phyloP scores from a whole-genome alignment of 1,140 invertebrate genomes.

The Bombus consobrinus region DNA sequence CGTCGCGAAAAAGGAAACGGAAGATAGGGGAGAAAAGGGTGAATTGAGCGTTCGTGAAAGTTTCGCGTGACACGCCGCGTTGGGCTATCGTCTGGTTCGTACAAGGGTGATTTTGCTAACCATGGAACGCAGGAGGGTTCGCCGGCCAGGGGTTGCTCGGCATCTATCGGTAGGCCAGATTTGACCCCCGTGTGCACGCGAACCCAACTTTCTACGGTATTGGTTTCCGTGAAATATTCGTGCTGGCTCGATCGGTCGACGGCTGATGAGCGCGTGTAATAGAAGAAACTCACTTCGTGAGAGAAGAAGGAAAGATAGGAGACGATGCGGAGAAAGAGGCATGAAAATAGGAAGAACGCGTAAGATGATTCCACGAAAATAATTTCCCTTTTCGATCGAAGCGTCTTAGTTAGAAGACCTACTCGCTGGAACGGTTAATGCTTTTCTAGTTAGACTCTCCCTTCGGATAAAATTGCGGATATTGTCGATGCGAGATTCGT shows the following conservation, averaged over 20 bases:
- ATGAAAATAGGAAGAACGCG: not conserved
- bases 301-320: not conserved
- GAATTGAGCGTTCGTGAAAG: not conserved
- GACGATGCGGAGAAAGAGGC: not conserved
- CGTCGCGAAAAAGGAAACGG: not conserved
- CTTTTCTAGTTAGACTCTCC: not conserved
- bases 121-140: not conserved
- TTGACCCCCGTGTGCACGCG: not conserved
- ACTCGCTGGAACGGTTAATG: not conserved
- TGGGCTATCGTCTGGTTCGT: not conserved
- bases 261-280: not conserved
- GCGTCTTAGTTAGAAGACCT: not conserved
- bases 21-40: not conserved
- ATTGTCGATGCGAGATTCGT: not conserved
- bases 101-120: not conserved
- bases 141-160: not conserved
- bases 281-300: not conserved
- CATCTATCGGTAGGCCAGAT: not conserved
- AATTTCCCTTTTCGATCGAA: not conserved
- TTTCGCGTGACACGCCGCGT: conserved; percentile 1
- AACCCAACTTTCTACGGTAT: not conserved
- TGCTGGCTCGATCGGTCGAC: too few species aligned
- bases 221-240: not conserved
- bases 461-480: not conserved
- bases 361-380: not conserved